These are phyloP conservation scores for Pantherophis vulpinus DNA, from an alignment of 2,797 vertebrate genomes.

Conservation along the genomic window DNA sequence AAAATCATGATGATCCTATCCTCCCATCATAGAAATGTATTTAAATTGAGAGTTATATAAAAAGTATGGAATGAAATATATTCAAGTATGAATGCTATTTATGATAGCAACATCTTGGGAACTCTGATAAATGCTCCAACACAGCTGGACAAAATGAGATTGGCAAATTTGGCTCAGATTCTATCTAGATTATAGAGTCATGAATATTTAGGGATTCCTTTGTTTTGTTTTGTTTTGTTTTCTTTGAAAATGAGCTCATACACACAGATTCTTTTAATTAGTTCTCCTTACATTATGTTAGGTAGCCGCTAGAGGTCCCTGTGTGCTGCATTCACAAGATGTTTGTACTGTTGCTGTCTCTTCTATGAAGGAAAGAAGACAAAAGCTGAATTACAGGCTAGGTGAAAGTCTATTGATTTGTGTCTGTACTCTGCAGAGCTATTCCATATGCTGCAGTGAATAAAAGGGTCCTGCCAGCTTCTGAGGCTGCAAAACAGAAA, in stretches of 20 bases:
- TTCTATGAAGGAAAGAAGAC: constrained; percentile 7
- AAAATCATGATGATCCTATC: background rate
- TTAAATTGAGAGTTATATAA: background rate
- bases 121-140: background rate
- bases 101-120: background rate
- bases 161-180: background rate
- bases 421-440: background rate
- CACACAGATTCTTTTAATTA: background rate
- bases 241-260: background rate
- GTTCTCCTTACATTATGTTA: background rate
- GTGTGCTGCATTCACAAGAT: background rate
- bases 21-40: background rate
- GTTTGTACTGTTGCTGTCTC: background rate
- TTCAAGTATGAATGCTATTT: background rate
- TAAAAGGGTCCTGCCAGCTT: background rate
- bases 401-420: constrained; percentile 4
- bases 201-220: background rate
- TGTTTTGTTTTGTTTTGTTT: background rate
- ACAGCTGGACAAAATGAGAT: background rate
- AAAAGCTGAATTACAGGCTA: constrained; percentile 15
- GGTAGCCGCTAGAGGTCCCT: constrained; percentile 27
- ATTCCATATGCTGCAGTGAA: constrained; percentile 11
- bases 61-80: background rate
- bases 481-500: constrained; percentile 2
- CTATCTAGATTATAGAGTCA: background rate